These are phyloP conservation scores for Syrmaticus mikado DNA, from an alignment of 2,113 vertebrate species.

Conservation along the genomic window DNA sequence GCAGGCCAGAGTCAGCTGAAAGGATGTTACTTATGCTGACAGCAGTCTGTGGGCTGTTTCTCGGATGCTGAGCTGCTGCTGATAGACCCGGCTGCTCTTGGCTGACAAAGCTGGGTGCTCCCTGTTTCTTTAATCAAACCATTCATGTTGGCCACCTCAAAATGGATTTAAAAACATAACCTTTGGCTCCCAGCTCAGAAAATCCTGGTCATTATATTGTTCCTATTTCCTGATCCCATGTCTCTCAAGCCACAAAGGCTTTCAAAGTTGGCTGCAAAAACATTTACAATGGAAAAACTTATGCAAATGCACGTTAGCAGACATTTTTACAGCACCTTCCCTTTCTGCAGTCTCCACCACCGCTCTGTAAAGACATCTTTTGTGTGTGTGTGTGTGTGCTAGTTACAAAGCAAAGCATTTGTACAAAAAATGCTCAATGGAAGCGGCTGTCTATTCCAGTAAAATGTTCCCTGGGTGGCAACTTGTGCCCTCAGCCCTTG, in stretches of 20 bases:
- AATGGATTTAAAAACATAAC: conserved; percentile 40
- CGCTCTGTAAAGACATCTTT: fast-evolving
- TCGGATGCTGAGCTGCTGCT: fast-evolving
- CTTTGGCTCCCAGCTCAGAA: conserved; percentile 32
- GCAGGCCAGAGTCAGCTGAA: not conserved
- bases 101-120: not conserved
- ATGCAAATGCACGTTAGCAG: not conserved
- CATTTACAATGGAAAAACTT: conserved; percentile 59
- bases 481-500: fast-evolving
- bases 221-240: conserved; percentile 53
- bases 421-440: not conserved
- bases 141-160: not conserved
- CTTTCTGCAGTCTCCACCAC: not conserved
- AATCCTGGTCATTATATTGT: conserved; percentile 54
- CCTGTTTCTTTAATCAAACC: not conserved
- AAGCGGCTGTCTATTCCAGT: not conserved
- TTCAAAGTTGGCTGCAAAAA: conserved; percentile 43
- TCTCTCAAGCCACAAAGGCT: conserved; percentile 56
- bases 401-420: not conserved
- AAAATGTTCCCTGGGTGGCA: not conserved
- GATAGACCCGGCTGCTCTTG: not conserved
- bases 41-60: not conserved
- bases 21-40: not conserved
- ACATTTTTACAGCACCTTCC: not conserved
- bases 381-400: not conserved